These are phyloP conservation scores for Pollicipes pollicipes DNA, from an alignment of 1,140 invertebrate species.

Conservation along the genomic window DNA sequence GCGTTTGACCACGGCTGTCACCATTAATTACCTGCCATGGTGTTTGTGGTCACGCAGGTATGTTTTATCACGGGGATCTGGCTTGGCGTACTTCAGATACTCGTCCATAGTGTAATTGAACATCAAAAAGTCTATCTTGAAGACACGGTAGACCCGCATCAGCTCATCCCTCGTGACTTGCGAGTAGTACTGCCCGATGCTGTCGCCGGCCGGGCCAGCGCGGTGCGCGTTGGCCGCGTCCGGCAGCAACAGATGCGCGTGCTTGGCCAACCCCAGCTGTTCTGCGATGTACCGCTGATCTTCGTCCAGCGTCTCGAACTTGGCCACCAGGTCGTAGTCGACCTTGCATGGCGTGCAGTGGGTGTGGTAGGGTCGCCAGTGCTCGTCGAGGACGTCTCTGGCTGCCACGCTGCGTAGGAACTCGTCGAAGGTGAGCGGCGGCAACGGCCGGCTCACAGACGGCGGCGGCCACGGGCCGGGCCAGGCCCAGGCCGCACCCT, in stretches of 20 bases:
- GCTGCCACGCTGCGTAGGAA: neutral
- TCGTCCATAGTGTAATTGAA: neutral
- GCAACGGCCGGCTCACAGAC: too few relatives aligned
- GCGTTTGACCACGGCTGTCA: too few relatives aligned
- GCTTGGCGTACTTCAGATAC: neutral
- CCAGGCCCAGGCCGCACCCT: too few relatives aligned
- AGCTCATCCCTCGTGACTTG: neutral
- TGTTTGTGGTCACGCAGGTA: too few relatives aligned
- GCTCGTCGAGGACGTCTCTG: slow-evolving; percentile 23
- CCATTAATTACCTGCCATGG: too few relatives aligned
- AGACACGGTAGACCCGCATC: neutral
- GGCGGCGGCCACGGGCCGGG: too few relatives aligned
- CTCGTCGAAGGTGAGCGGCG: neutral
- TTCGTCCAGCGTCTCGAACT: slow-evolving; percentile 26
- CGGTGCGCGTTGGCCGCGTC: neutral
- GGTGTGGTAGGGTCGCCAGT: slow-evolving; percentile 27
- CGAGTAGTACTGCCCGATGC: neutral
- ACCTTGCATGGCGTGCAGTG: slow-evolving; percentile 29
- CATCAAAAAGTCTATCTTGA: neutral
- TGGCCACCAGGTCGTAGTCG: slow-evolving; percentile 29
- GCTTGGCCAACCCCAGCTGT: neutral
- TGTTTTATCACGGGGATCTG: too few relatives aligned
- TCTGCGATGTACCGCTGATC: slow-evolving; percentile 16
- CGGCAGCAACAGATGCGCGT: neutral
- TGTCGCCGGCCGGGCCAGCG: neutral